phyloP scores from a whole-genome alignment of 2,113 vertebrate species.

The Urocynchramus pylzowi region DNA sequence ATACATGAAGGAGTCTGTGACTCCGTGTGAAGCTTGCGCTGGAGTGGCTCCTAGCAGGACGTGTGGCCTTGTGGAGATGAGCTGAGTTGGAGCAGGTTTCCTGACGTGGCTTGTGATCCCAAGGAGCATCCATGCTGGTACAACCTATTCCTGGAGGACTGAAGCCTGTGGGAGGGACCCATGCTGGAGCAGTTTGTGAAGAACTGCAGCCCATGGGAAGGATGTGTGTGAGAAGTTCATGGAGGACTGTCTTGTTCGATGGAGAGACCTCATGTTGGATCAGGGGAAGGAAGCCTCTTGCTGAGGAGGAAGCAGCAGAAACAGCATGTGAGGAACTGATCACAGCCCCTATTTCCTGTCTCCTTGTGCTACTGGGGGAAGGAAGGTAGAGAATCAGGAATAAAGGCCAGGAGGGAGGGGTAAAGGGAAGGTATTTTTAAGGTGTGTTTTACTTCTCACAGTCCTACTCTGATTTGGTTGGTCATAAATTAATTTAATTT shows the following conservation, averaged over 20 bases:
- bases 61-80: not conserved
- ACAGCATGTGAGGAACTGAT: not conserved
- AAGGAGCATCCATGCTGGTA: not conserved
- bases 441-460: not conserved
- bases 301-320: not conserved
- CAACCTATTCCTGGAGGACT: not conserved
- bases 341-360: not conserved
- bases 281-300: not conserved
- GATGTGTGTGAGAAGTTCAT: not conserved
- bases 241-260: not conserved
- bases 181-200: not conserved
- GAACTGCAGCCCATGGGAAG: not conserved
- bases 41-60: not conserved
- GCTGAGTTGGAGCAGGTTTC: not conserved
- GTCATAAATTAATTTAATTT: not conserved
- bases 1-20: not conserved
- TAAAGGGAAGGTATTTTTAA: not conserved
- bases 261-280: not conserved
- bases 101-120: not conserved
- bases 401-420: not conserved
- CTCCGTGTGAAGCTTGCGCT: rapidly evolving
- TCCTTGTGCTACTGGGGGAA: not conserved
- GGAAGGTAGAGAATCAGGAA: not conserved
- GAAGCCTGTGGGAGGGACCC: not conserved
- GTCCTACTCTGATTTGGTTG: not conserved